Percentiles rank a stretch among this genome's conserved stretches.
phyloP scores from a whole-genome alignment of 2,797 vertebrate genomes.

The Fistularia commersonii region DNA sequence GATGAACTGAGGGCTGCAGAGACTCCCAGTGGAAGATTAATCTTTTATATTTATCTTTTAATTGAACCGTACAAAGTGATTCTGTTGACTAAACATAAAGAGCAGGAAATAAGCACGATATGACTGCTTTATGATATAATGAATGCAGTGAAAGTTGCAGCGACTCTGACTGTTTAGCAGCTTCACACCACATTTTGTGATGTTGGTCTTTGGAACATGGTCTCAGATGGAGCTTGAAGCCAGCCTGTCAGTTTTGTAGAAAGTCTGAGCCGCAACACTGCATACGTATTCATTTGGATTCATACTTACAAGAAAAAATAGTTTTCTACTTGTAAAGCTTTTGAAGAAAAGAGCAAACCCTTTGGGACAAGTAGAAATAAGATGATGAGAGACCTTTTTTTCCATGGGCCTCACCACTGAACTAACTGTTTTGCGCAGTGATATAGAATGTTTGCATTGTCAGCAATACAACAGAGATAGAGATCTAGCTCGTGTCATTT shows the following conservation, averaged over 20 bases:
- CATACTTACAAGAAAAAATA: background rate
- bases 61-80: too few relatives aligned
- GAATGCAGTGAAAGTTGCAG: background rate
- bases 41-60: too few relatives aligned
- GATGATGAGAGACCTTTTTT: background rate
- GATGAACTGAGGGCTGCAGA: too few relatives aligned
- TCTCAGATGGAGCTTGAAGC: background rate
- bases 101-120: too few relatives aligned
- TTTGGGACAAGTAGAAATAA: background rate
- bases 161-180: background rate
- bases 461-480: too few relatives aligned
- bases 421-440: background rate
- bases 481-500: too few relatives aligned
- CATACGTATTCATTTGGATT: slow-evolving; percentile 2
- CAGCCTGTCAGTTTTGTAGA: background rate
- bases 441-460: too few relatives aligned
- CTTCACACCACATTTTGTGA: background rate
- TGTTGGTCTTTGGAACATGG: slow-evolving; percentile 3
- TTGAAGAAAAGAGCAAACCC: background rate
- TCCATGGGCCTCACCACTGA: background rate
- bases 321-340: background rate
- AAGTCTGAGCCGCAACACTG: background rate
- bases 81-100: too few relatives aligned
- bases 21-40: too few relatives aligned
- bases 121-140: too few relatives aligned